Evolutionary conservation across 2,888 invertebrate genomes (phyloP).

Genomic region (Uloborus plumipes): DNA sequence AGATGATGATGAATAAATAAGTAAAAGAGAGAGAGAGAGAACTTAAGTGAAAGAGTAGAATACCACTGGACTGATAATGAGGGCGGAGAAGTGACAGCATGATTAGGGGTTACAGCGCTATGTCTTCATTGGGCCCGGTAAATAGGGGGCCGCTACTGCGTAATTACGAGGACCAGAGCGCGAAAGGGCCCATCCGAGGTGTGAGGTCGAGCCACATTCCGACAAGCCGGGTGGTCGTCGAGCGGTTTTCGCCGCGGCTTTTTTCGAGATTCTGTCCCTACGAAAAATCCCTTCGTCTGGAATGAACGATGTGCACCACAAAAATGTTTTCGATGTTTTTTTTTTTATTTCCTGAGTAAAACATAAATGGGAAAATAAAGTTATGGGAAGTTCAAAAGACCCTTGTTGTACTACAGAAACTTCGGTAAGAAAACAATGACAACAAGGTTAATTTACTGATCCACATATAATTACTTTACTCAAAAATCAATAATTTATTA

Average conservation of each 20-base stretch:
- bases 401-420: too few species aligned
- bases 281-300: neutral
- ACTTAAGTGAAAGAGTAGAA: constrained; percentile 41
- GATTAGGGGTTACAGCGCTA: constrained; percentile 56
- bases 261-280: neutral
- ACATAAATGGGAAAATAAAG: too few species aligned
- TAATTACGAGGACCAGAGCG: constrained; percentile 50
- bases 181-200: constrained; percentile 53
- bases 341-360: too few species aligned
- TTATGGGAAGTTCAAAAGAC: too few species aligned
- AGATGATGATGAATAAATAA: too few species aligned
- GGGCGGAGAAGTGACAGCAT: constrained; percentile 56
- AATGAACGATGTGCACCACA: neutral
- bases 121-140: constrained; percentile 55
- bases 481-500: too few species aligned
- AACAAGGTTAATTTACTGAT: too few species aligned
- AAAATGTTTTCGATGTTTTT: neutral
- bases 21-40: too few species aligned
- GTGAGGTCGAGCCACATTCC: constrained; percentile 63
- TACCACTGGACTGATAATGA: constrained; percentile 22
- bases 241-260: constrained; percentile 13
- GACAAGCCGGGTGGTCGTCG: constrained; percentile 56
- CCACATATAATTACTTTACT: too few species aligned
- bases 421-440: too few species aligned
- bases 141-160: constrained; percentile 58